Evolutionary conservation across 2,888 invertebrate genomes (phyloP), one percentile per base, ranked within the genome.

Genomic region (Oxystoma pomonae): DNA sequence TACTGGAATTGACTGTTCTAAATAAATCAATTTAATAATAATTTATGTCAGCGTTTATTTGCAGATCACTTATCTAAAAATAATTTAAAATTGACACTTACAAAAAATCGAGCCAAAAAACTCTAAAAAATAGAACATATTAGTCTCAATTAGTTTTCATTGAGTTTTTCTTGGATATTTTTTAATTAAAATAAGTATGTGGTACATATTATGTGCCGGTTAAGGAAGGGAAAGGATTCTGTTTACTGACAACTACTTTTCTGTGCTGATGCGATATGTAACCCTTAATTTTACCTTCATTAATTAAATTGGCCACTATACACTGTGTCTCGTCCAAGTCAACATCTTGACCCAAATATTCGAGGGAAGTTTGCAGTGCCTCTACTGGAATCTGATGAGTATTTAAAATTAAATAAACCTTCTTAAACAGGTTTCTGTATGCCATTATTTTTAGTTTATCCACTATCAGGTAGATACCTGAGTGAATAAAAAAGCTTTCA

Each of bases 181-280:
- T n/a, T n/a, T n/a, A n/a, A n/a, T n/a, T n/a, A n/a, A n/a, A n/a
- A n/a, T n/a, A n/a, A n/a, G n/a, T n/a, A n/a, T n/a, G n/a, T n/a
- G n/a, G n/a, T n/a, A n/a, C n/a, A n/a, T n/a, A n/a, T n/a, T n/a
- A n/a, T 12, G 66, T 66, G 19, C 57, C 60, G 7, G 90, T 88
- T 52, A 91, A 79, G 16, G 87, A 82, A 1, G 98, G 98, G 79
- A 99, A 99, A 1, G 98, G 93, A 83, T 95, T 96, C 77, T 94
- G 92, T 79, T 99, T 99, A 74, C 97, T 97, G 56, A 99, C 92
- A 57, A 99, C 98, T 62, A 99, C 86, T 81, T 97, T 98, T 78
- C 96, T 91, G 81, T 99, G 98, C 72, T 94, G 93, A 81, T 96
- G 92, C 0, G 98, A 97, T 75, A 99, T 96, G 80, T 99, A 99